Base-by-base conservation (phyloP, 2,888 invertebrate genomes). In the Limnephilus rhombicus region DNA sequence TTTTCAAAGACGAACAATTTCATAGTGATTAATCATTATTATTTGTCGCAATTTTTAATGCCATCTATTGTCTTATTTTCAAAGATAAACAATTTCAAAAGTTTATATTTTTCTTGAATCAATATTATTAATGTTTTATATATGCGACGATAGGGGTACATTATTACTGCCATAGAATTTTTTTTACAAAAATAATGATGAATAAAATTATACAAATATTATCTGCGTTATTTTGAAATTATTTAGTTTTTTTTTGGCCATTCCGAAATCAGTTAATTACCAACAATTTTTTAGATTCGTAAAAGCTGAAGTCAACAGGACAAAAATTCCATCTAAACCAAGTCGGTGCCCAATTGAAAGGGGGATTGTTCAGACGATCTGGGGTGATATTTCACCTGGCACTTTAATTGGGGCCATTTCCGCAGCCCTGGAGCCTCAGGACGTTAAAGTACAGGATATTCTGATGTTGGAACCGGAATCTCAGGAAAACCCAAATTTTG, bases 331-430 rank as follows among this genome's bases (percentile, higher is more conserved):
- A 85, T 91, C 89, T 29, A 91, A 82, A 45, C 89, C 12, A 90
- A 96, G 96, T 94, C 94, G 96, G 94, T 97, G 97, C 94, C 97
- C 97, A 0, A 95, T 97, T 92, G 97, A 97, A 95, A 96, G 96
- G 80, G 98, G 98, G 1, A 97, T 97, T 0, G 95, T 98, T 15
- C 96, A 96, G 94, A 97, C 97, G 0, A 95, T 96, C 5, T 97
- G 96, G 96, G 97, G 97, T 3, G 96, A 97, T 0, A 94, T 97
- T 93, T 95, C 97, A 9, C 96, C 96, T 0, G 97, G 97, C 0
- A 96, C 96, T 3, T 94, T 97, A 13, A 96, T 97, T 92, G 96
- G 96, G 5, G 97, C 97, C 0, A 95, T 97, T 90, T 97, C 97
- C 0, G 96, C 97, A 0, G 96, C 97, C 0, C 94, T 97, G n/a